Conservation (phyloP, 1,140 invertebrate genomes). For the Campodea augens region DNA sequence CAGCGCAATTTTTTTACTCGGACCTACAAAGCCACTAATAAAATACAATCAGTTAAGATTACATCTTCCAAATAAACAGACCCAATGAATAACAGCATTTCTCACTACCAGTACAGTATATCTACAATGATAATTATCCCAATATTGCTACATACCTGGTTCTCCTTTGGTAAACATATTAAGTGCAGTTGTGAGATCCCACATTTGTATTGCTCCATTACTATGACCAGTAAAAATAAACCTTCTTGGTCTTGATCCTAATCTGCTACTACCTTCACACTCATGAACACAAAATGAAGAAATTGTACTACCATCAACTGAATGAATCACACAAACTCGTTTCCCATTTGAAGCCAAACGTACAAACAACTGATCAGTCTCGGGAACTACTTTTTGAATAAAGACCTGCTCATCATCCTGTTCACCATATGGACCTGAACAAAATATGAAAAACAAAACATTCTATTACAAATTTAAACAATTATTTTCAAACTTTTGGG, state of each 20-base stretch:
- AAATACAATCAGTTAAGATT: too few relatives aligned
- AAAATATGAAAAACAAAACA: conserved; percentile 9
- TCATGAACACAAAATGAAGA: conserved; percentile 93
- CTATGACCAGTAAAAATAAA: conserved; percentile 90
- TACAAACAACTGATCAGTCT: conserved; percentile 87
- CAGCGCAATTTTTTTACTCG: too few relatives aligned
- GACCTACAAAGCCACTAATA: too few relatives aligned
- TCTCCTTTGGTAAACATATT: conserved; percentile 52
- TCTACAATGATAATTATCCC: too few relatives aligned
- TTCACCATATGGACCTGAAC: conserved; percentile 80
- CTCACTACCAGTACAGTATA: too few relatives aligned
- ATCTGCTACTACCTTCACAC: conserved; percentile 81
- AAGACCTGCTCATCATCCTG: conserved; percentile 96
- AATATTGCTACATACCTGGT: conserved; percentile 35
- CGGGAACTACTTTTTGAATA: conserved; percentile 91
- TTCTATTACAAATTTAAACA: not conserved
- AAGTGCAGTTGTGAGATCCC: conserved; percentile 90
- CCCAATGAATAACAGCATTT: too few relatives aligned
- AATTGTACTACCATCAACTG: conserved; percentile 84
- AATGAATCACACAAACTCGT: conserved; percentile 85
- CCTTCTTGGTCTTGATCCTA: conserved; percentile 71
- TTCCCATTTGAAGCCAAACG: conserved; percentile 86
- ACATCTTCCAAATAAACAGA: too few relatives aligned
- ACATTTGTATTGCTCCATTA: conserved; percentile 92
- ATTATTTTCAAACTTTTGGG: conserved; percentile 2